Base-by-base conservation (phyloP, 2,888 invertebrate genomes). In the Eupelmus urozonus region DNA sequence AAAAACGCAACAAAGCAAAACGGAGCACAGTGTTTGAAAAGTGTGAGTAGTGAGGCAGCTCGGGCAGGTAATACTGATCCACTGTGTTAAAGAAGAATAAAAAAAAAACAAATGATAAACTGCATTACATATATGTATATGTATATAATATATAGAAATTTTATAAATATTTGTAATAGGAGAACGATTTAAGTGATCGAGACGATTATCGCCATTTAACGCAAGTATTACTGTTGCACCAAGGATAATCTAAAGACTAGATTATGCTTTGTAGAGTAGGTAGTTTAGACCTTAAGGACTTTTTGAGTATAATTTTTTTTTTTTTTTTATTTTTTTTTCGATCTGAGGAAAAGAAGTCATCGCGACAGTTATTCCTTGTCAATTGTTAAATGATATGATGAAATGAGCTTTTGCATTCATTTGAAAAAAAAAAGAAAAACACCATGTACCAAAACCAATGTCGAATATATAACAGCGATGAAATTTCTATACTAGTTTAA, bases 61-160 rank as follows among this genome's bases (percentile, higher is more conserved):
- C 89, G 89, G 89, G 89, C 88, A 89, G 89, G 88, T 86, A 84
- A 81, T 79, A 84, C 84, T 82, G 83, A 84, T 87, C 82, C 84
- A 88, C 87, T 88, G 86, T 85, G 86, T 86, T 87, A 85, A 85
- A 63, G 16, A 53, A 9, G 16, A 53, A 53, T 53, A 53, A 53
- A 53, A 20, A 20, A 53, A 53, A 20, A 20, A 53, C 2, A 2
- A 53, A 53, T 1, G n/a, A n/a, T 20, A 20, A 72, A 76, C 84
- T 85, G 85, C 85, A 87, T 84, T 86, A 85, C 83, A 85, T 85
- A 86, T 82, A 84, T 86, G 85, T 87, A 86, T 85, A 84, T 88
- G 86, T 85, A 84, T 84, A 87, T 85, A 84, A 83, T 82, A 86
- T 85, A 85, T 85, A 80, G 66, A 78, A 75, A 79, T 81, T 81